Conservation (phyloP, 2,888 invertebrate genomes). For the Diaprepes abbreviatus region DNA sequence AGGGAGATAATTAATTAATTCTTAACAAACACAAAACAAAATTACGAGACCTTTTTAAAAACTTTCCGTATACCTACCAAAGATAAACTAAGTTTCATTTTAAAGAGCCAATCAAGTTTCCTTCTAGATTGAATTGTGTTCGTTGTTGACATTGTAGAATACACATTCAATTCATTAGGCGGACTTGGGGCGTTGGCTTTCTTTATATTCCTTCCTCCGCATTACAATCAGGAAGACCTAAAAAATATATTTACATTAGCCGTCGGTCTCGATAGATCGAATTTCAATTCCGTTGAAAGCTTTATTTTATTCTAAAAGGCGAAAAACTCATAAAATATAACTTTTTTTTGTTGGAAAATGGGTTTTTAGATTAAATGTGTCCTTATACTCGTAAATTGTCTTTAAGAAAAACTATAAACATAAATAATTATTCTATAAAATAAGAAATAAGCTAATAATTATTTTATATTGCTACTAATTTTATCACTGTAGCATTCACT, state of each 20-base stretch:
- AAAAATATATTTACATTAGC: constrained; percentile 63
- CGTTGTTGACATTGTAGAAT: constrained; percentile 67
- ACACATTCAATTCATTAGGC: constrained; percentile 67
- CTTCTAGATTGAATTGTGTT: constrained; percentile 63
- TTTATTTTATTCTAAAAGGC: constrained; percentile 38
- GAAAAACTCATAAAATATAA: background rate
- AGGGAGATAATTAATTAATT: constrained; percentile 7
- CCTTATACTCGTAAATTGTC: too few species aligned
- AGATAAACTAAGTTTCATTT: constrained; percentile 40
- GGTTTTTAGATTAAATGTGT: too few species aligned
- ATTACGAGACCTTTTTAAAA: constrained; percentile 22
- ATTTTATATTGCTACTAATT: too few species aligned
- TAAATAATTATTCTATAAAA: too few species aligned
- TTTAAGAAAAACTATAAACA: too few species aligned
- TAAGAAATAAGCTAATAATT: too few species aligned
- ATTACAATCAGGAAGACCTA: constrained; percentile 61
- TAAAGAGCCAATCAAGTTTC: constrained; percentile 61
- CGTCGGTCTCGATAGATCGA: constrained; percentile 54
- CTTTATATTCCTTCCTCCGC: constrained; percentile 45
- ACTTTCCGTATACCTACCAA: constrained; percentile 27
- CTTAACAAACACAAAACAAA: constrained; percentile 34
- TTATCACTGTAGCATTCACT: too few species aligned
- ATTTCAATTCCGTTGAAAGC: constrained; percentile 62
- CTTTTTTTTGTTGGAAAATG: background rate
- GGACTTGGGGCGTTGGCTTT: constrained; percentile 56